These are phyloP conservation scores for Leontocebus nigricollis DNA, from an alignment of 2,797 vertebrate genomes.

Conservation along the genomic window DNA sequence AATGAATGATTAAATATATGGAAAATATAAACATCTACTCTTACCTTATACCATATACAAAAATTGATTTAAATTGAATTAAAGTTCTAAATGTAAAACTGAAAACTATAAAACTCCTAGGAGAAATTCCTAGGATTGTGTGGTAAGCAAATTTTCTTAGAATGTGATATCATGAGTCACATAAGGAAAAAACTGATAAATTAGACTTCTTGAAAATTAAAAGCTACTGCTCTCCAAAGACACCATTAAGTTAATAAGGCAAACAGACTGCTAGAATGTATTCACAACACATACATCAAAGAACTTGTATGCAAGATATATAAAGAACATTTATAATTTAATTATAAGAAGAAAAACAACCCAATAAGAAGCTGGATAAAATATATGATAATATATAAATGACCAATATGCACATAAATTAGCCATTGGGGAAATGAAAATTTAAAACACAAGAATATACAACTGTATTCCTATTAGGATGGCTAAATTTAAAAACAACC, in stretches of 20 bases:
- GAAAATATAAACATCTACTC: not conserved
- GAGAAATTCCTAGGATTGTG: not conserved
- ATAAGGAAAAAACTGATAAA: not conserved
- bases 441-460: not conserved
- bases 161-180: not conserved
- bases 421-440: not conserved
- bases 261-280: not conserved
- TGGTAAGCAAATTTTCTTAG: not conserved
- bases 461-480: not conserved
- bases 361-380: not conserved
- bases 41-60: not conserved
- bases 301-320: not conserved
- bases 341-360: not conserved
- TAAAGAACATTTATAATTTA: not conserved
- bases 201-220: not conserved
- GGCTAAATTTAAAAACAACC: not conserved
- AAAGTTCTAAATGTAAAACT: not conserved
- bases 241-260: not conserved
- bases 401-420: not conserved
- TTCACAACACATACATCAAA: not conserved
- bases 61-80: not conserved
- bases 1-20: not conserved
- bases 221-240: not conserved
- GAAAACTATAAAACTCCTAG: not conserved
- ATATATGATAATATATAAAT: conserved; percentile 13